phyloP scores from a whole-genome alignment of 2,797 vertebrate species.

The Diceros bicornis region DNA sequence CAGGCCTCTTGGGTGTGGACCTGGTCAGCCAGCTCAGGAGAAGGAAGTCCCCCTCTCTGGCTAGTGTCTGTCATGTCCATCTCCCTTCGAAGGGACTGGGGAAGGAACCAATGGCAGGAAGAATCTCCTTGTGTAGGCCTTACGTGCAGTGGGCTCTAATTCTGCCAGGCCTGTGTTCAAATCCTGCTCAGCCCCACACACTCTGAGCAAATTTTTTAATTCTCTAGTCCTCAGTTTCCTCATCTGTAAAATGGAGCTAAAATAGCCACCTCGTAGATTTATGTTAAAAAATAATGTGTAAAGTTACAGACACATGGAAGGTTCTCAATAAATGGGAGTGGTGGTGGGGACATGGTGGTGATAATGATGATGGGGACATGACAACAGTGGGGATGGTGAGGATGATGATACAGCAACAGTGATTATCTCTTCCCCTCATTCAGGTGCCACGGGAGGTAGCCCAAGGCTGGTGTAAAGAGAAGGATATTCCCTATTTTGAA shows the following conservation, averaged over 20 bases:
- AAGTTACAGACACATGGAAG: background rate
- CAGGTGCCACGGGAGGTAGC: conserved; percentile 89
- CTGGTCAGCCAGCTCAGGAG: background rate
- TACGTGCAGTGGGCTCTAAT: background rate
- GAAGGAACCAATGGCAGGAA: background rate
- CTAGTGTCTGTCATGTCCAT: background rate
- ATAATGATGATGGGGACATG: background rate
- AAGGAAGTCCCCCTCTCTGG: background rate
- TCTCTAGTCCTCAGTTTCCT: background rate
- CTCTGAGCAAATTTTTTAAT: background rate
- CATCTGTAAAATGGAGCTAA: background rate
- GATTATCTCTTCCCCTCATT: background rate
- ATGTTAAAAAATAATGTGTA: background rate
- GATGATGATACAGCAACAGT: background rate
- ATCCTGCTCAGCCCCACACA: background rate
- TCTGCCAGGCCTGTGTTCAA: background rate
- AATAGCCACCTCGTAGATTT: background rate
- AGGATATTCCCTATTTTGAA: conserved; percentile 91
- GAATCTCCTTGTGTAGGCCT: too few species aligned
- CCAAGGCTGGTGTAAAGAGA: conserved; percentile 90
- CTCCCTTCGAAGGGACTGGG: background rate
- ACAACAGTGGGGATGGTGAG: background rate
- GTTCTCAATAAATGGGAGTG: background rate
- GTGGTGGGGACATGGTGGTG: rapidly evolving
- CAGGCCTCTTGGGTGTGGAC: background rate